phyloP scores from a whole-genome alignment of 1,140 invertebrate species.

The Amphibalanus amphitrite region DNA sequence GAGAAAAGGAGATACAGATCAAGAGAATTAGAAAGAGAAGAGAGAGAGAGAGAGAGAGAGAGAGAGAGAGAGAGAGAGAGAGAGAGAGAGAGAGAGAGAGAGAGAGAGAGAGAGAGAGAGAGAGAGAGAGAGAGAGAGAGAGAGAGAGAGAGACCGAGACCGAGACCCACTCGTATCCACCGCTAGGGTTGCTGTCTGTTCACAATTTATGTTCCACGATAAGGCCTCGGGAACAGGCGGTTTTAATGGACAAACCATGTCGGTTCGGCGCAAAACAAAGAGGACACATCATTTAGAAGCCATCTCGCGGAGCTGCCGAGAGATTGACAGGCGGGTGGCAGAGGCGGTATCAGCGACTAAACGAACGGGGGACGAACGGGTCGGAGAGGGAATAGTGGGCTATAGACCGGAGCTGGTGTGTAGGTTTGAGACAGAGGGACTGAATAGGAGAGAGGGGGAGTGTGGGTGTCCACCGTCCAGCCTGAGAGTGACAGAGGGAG shows the following conservation, averaged over 20 bases:
- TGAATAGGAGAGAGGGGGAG: not conserved
- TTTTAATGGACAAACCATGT: conserved; percentile 1
- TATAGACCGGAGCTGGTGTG: too few relatives aligned
- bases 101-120: too few relatives aligned
- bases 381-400: too few relatives aligned
- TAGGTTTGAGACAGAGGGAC: not conserved
- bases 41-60: too few relatives aligned
- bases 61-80: too few relatives aligned
- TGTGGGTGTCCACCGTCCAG: not conserved
- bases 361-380: not conserved
- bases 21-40: too few relatives aligned
- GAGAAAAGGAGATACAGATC: too few relatives aligned
- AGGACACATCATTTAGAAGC: conserved; percentile 1
- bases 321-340: not conserved
- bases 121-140: too few relatives aligned
- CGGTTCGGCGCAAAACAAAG: not conserved
- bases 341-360: not conserved
- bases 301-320: not conserved
- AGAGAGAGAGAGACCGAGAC: too few relatives aligned
- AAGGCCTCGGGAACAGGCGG: not conserved
- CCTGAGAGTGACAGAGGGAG: not conserved
- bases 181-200: not conserved
- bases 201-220: not conserved
- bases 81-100: too few relatives aligned
- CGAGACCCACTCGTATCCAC: too few relatives aligned